A percentile compares a stretch with the other conserved stretches of the same genome.
phyloP scores from a whole-genome alignment of 1,140 invertebrate species.

The Zeugodacus cucurbitae region DNA sequence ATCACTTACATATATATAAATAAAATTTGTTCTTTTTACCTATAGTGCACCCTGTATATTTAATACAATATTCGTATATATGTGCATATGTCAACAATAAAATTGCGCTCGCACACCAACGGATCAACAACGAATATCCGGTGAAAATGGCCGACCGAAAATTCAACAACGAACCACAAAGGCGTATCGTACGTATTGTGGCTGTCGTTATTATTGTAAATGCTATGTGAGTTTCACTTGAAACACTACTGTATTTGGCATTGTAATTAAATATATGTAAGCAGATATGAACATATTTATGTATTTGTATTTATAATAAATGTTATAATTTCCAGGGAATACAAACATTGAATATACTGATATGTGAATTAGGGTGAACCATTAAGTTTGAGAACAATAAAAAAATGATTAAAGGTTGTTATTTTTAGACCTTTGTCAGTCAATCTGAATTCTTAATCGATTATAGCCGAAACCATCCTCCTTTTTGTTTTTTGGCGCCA shows the following conservation, averaged over 20 bases:
- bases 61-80: background rate
- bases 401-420: no score
- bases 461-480: no score
- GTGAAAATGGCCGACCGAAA: constrained; percentile 1
- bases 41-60: no score
- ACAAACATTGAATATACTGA: background rate
- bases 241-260: background rate
- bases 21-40: no score
- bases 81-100: background rate
- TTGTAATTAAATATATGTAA: background rate
- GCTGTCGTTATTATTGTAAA: constrained; percentile 2
- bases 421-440: no score
- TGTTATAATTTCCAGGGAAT: background rate
- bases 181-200: constrained; percentile 4
- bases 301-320: background rate
- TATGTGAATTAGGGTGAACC: background rate
- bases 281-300: background rate
- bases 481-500: no score
- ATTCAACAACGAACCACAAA: constrained; percentile 15
- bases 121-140: background rate
- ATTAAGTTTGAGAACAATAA: no score
- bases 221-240: background rate
- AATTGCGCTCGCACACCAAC: background rate
- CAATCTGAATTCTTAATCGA: no score
- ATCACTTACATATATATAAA: no score